A percentile compares a stretch with the other conserved stretches of the same genome.
These are phyloP conservation scores for Rhagoletis pomonella DNA, from an alignment of 1,140 invertebrate species.

Conservation along the genomic window DNA sequence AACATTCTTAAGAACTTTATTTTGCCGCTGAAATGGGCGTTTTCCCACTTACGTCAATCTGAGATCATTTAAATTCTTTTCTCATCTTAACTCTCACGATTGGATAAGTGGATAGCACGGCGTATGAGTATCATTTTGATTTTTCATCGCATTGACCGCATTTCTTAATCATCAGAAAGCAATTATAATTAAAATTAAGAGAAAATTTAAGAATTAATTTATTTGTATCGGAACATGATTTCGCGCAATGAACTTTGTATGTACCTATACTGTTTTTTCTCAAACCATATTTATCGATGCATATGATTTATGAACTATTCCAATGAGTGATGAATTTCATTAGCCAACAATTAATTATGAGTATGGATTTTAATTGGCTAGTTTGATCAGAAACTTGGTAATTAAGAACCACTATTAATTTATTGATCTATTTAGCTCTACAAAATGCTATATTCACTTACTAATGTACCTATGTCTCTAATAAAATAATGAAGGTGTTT, in stretches of 20 bases:
- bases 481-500: background rate
- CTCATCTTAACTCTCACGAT: background rate
- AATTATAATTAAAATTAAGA: no score
- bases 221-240: no score
- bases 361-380: background rate
- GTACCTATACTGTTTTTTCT: background rate
- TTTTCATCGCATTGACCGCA: no score
- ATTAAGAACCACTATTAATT: no score
- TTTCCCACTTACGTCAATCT: background rate
- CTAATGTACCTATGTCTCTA: background rate
- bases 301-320: background rate
- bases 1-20: no score
- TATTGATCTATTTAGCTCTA: no score
- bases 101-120: background rate
- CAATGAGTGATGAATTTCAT: background rate
- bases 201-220: no score
- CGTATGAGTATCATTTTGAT: conserved; percentile 15
- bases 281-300: background rate
- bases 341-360: background rate
- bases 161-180: no score
- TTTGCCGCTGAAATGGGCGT: background rate
- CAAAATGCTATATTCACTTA: no score
- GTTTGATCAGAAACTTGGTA: no score
- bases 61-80: background rate
- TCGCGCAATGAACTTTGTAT: no score